These are phyloP conservation scores for Campoplex capitator DNA, from an alignment of 2,888 invertebrate species.

Conservation along the genomic window DNA sequence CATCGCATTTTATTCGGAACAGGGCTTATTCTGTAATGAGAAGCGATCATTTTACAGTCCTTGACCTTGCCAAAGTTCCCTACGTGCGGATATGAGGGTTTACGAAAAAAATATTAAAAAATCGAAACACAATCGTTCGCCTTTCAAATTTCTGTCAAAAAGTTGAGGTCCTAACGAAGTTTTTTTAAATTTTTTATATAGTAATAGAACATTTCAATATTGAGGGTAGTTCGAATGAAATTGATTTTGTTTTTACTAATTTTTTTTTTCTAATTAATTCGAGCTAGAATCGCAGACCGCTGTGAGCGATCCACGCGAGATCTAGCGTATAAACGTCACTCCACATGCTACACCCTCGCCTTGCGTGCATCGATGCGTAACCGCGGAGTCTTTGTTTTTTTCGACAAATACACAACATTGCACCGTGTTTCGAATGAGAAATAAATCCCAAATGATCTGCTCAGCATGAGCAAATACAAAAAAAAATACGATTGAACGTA, in stretches of 20 bases:
- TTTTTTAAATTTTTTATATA: background rate
- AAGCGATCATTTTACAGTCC: slow-evolving; percentile 29
- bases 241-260: no score
- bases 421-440: slow-evolving; percentile 1
- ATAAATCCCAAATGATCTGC: background rate
- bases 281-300: background rate
- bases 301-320: background rate
- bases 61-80: slow-evolving; percentile 7
- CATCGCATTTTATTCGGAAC: slow-evolving; percentile 29
- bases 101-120: background rate
- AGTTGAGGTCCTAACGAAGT: no score
- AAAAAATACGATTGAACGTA: slow-evolving; percentile 1
- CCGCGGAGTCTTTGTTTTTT: slow-evolving; percentile 15
- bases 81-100: background rate
- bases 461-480: slow-evolving; percentile 27
- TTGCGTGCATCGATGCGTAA: slow-evolving; percentile 23
- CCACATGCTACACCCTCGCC: slow-evolving; percentile 42
- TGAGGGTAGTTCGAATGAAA: background rate
- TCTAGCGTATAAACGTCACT: background rate
- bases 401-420: slow-evolving; percentile 8
- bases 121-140: background rate
- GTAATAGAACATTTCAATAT: background rate
- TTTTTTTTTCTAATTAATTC: background rate
- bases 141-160: no score
- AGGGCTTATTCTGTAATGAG: slow-evolving; percentile 3